Conservation (phyloP, 2,797 vertebrate genomes). For the Valencia hispanica region DNA sequence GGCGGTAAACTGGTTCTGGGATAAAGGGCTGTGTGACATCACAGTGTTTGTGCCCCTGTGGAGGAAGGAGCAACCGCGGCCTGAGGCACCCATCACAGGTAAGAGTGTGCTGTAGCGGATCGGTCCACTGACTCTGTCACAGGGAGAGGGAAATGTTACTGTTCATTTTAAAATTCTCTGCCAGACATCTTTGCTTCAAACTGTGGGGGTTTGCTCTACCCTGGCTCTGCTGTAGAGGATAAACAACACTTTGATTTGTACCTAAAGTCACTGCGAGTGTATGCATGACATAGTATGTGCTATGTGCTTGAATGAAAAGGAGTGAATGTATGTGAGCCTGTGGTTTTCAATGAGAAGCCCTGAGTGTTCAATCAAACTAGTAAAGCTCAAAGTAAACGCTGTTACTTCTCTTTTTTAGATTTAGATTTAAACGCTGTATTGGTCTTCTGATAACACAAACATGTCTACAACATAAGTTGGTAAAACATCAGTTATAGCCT, state of each 20-base stretch:
- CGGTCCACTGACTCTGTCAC: background rate
- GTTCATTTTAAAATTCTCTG: background rate
- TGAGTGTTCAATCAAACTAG: background rate
- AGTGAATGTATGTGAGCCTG: too few species aligned
- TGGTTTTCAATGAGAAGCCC: background rate
- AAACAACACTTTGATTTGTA: background rate
- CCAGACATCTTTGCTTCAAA: background rate
- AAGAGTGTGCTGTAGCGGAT: conserved; percentile 2
- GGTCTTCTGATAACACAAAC: background rate
- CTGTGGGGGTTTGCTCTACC: background rate
- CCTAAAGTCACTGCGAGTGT: too few species aligned
- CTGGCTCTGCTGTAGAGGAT: background rate
- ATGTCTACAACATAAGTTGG: too few species aligned
- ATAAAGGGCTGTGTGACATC: conserved; percentile 88
- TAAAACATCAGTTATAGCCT: background rate
- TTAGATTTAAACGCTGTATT: background rate
- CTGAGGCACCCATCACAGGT: conserved; percentile 89
- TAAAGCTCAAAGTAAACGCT: background rate
- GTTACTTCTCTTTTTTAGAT: background rate
- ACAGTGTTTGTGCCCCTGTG: conserved; percentile 94
- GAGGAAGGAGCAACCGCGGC: conserved; percentile 88
- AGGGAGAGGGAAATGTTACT: background rate
- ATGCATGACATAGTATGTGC: too few species aligned
- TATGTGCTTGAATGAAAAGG: too few species aligned
- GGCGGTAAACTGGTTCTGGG: conserved; percentile 92